Evolutionary conservation across 2,797 vertebrate genomes (phyloP).

Genomic region (Gymnothorax reevesii): DNA sequence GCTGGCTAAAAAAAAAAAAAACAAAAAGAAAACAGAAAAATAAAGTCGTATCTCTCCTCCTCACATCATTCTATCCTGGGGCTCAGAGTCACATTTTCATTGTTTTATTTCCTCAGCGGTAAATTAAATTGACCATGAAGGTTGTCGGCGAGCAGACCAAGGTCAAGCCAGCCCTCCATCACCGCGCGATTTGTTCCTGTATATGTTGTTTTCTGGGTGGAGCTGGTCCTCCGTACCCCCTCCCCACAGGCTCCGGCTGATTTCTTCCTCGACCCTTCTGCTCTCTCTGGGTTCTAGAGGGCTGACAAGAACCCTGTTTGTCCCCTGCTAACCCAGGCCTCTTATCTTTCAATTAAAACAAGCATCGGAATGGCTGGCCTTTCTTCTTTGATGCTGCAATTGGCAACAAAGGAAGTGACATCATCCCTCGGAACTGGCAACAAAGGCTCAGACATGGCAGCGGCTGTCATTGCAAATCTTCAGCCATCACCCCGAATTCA

Average conservation of each 20-base stretch:
- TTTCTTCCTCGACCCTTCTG: background rate
- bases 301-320: background rate
- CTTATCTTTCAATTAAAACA: background rate
- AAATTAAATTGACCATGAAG: conserved; percentile 21
- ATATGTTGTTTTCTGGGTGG: background rate
- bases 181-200: conserved; percentile 1
- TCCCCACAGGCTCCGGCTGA: background rate
- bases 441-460: background rate
- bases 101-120: conserved; percentile 8
- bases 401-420: background rate
- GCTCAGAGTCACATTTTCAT: background rate
- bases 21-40: background rate
- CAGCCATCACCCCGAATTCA: background rate
- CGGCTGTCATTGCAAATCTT: background rate
- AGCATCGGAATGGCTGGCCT: background rate
- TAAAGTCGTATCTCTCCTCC: background rate
- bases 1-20: background rate
- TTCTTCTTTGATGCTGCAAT: background rate
- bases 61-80: background rate
- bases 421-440: background rate
- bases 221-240: background rate
- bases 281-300: background rate
- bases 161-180: background rate
- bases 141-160: background rate
- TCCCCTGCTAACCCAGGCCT: background rate